phyloP scores from a whole-genome alignment of 2,797 vertebrate species.

The Rhyacichthys aspro region DNA sequence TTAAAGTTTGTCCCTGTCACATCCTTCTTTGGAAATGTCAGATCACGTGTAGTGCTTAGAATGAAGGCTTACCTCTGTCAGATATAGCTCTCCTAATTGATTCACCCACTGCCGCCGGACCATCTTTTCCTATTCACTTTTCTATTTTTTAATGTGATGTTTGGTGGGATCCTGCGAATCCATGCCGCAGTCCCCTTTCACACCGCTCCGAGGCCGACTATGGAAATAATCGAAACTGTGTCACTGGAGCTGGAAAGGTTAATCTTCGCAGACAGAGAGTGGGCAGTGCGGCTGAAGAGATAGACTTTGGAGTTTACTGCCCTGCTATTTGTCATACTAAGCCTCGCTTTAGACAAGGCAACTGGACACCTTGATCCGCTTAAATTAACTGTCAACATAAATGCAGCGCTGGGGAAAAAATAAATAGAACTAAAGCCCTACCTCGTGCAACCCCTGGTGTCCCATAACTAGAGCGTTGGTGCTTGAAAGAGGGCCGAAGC shows the following conservation, averaged over 20 bases:
- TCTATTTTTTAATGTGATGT: slow-evolving; percentile 31
- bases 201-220: slow-evolving; percentile 41
- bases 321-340: slow-evolving; percentile 79
- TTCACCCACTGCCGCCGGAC: slow-evolving; percentile 19
- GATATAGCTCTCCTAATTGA: slow-evolving; percentile 32
- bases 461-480: slow-evolving; percentile 43
- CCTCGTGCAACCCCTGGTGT: slow-evolving; percentile 13
- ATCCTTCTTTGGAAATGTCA: slow-evolving; percentile 14
- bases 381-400: slow-evolving; percentile 83
- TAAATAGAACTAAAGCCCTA: slow-evolving; percentile 52
- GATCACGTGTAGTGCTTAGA: not conserved
- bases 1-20: slow-evolving; percentile 16
- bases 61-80: slow-evolving; percentile 25
- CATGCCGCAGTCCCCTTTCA: slow-evolving; percentile 23
- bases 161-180: slow-evolving; percentile 44
- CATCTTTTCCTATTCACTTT: slow-evolving; percentile 6
- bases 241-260: slow-evolving; percentile 73
- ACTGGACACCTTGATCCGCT: slow-evolving; percentile 78
- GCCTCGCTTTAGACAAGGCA: slow-evolving; percentile 73
- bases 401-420: slow-evolving; percentile 59
- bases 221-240: slow-evolving; percentile 72
- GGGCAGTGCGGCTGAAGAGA: slow-evolving; percentile 64
- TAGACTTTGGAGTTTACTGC: slow-evolving; percentile 71
- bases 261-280: slow-evolving; percentile 72
- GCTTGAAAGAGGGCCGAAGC: slow-evolving; percentile 54